Evolutionary conservation across 2,888 invertebrate genomes (phyloP).

Genomic region (Acleris holmiana): DNA sequence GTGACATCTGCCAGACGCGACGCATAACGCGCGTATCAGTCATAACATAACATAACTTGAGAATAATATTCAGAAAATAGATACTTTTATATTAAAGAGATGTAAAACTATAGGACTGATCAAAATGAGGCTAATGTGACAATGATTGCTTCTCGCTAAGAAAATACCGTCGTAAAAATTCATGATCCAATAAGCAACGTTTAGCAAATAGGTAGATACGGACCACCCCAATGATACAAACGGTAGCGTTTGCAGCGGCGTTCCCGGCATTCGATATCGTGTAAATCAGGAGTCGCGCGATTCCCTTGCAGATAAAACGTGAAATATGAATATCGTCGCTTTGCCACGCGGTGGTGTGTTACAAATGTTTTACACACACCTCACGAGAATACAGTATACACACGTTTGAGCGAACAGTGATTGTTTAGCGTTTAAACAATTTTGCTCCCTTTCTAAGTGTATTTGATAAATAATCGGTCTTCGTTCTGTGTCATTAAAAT

Average conservation of each 20-base stretch:
- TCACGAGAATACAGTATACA: slow-evolving; percentile 21
- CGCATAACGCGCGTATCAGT: slow-evolving; percentile 22
- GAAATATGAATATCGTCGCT: slow-evolving; percentile 75
- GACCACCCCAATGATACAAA: slow-evolving; percentile 45
- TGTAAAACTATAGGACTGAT: no score
- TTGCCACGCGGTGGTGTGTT: slow-evolving; percentile 36
- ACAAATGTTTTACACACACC: slow-evolving; percentile 32
- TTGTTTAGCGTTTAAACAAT: neutral
- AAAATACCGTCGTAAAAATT: slow-evolving; percentile 14
- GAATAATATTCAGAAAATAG: slow-evolving; percentile 10
- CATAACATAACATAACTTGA: slow-evolving; percentile 6
- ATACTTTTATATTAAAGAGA: neutral
- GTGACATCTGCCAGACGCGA: slow-evolving; percentile 43
- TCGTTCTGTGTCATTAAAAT: neutral
- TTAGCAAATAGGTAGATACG: slow-evolving; percentile 22
- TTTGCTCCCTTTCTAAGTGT: no score
- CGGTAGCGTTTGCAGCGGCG: slow-evolving; percentile 65
- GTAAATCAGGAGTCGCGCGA: slow-evolving; percentile 74
- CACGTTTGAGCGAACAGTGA: neutral
- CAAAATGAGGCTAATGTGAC: neutral
- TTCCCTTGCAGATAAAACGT: slow-evolving; percentile 66
- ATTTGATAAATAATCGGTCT: no score
- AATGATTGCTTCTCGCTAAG: neutral
- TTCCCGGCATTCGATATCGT: slow-evolving; percentile 63
- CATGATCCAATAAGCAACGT: slow-evolving; percentile 24